Evolutionary conservation across 2,113 vertebrate species (phyloP).

Genomic region (Nestor notabilis): DNA sequence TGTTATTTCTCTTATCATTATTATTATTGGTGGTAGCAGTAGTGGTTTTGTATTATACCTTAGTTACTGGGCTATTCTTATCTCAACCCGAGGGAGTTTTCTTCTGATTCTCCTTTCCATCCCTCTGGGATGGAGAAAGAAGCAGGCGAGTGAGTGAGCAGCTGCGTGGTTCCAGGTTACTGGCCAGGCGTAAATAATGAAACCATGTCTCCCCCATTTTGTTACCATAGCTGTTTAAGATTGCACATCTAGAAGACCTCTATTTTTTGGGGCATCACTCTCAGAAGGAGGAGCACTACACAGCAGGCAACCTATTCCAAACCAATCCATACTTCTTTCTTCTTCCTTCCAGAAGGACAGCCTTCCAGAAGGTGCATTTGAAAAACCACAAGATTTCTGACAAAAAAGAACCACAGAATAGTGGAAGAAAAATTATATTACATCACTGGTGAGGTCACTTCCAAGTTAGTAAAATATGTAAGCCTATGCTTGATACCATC

Average conservation of each 20-base stretch:
- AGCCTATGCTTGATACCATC: fast-evolving
- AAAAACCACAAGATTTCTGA: not conserved
- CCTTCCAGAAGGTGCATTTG: not conserved
- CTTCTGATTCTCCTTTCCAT: no score
- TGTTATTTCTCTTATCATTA: no score
- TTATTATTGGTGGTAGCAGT: no score
- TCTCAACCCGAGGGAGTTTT: no score
- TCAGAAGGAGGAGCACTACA: not conserved
- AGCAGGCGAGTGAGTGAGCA: no score
- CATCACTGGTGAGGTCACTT: not conserved
- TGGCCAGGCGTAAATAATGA: no score
- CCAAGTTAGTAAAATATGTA: not conserved
- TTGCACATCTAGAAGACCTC: not conserved
- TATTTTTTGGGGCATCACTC: not conserved
- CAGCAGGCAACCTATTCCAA: not conserved
- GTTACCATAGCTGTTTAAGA: not conserved
- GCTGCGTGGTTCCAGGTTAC: no score
- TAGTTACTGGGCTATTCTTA: no score
- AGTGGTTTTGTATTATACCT: no score
- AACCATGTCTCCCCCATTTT: not conserved
- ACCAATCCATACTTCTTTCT: not conserved
- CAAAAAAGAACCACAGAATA: not conserved
- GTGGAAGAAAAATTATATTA: not conserved
- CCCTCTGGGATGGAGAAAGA: no score
- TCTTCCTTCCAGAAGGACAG: not conserved